Percentiles rank a stretch among this genome's conserved stretches.
Conservation (phyloP, 2,888 invertebrate species). For the Pegoplata infirma region DNA sequence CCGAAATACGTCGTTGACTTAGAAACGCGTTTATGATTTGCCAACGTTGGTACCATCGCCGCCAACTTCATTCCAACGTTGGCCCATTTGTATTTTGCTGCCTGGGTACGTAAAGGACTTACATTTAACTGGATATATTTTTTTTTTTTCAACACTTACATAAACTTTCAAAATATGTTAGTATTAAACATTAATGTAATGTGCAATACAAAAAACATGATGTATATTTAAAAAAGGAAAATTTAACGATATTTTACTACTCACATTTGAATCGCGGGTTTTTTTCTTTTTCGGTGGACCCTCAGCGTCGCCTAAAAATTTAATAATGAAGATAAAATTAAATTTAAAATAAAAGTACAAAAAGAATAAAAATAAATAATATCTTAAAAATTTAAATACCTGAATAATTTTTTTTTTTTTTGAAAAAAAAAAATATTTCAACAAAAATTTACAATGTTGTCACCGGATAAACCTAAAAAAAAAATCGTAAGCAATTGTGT, state of each 20-base stretch:
- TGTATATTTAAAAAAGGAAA: neutral
- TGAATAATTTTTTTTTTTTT: slow-evolving; percentile 10
- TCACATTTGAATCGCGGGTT: slow-evolving; percentile 74
- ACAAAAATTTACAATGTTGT: slow-evolving; percentile 10
- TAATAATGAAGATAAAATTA: too few species aligned
- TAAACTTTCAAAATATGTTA: neutral
- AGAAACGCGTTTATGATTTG: too few species aligned
- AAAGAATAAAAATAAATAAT: neutral
- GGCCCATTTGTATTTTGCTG: too few species aligned
- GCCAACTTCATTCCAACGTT: too few species aligned
- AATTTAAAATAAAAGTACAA: slow-evolving; percentile 7
- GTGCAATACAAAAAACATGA: neutral
- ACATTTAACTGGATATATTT: too few species aligned
- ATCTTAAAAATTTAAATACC: slow-evolving; percentile 58
- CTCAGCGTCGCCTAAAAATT: slow-evolving; percentile 72
- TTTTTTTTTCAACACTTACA: neutral
- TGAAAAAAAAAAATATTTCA: too few species aligned
- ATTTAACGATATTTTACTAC: slow-evolving; percentile 66
- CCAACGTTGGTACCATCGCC: too few species aligned
- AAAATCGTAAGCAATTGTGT: slow-evolving; percentile 69
- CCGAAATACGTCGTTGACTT: too few species aligned
- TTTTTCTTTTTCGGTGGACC: slow-evolving; percentile 77
- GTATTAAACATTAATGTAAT: neutral
- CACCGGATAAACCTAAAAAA: slow-evolving; percentile 42
- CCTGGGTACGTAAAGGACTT: too few species aligned